Evolutionary conservation across 2,888 invertebrate species (phyloP).

Genomic region (Dryococelus australis): DNA sequence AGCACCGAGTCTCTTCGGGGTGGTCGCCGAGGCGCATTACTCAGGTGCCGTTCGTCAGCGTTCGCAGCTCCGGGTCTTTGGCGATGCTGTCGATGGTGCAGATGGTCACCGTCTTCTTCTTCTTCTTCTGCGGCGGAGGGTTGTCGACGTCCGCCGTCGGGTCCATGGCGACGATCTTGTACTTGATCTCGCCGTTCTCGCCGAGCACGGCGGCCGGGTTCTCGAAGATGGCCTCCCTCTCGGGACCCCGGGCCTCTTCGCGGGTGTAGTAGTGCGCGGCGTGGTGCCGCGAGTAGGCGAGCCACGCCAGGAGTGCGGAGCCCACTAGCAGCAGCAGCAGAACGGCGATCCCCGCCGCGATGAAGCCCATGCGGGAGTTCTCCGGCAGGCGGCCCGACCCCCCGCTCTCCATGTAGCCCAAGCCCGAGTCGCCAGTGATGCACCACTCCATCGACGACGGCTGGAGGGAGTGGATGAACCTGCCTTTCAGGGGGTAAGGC

Average conservation of each 20-base stretch:
- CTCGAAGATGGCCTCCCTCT: conserved; percentile 57
- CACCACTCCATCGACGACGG: conserved; percentile 59
- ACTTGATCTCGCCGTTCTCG: conserved; percentile 62
- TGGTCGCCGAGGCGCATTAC: conserved; percentile 45
- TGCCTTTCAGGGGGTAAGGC: conserved; percentile 65
- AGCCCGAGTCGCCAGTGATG: conserved; percentile 63
- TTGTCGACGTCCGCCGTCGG: conserved; percentile 27
- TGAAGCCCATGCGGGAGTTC: conserved; percentile 64
- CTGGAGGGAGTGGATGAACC: conserved; percentile 56
- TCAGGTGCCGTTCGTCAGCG: conserved; percentile 51
- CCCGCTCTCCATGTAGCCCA: conserved; percentile 55
- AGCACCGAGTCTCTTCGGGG: conserved; percentile 44
- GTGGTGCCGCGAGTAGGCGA: conserved; percentile 73
- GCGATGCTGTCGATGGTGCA: conserved; percentile 52
- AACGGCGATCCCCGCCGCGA: conserved; percentile 65
- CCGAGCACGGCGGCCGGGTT: conserved; percentile 58
- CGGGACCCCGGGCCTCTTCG: conserved; percentile 68
- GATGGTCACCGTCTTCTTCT: conserved; percentile 46
- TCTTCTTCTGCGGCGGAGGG: conserved; percentile 39
- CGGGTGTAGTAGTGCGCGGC: conserved; percentile 81
- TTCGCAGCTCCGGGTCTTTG: conserved; percentile 52
- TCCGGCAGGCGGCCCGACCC: conserved; percentile 58
- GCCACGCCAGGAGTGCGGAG: conserved; percentile 56
- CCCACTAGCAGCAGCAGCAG: conserved; percentile 62
- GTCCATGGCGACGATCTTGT: conserved; percentile 42